These are phyloP conservation scores for Drosophila mercatorum DNA, from an alignment of 2,888 invertebrate species.

Conservation along the genomic window DNA sequence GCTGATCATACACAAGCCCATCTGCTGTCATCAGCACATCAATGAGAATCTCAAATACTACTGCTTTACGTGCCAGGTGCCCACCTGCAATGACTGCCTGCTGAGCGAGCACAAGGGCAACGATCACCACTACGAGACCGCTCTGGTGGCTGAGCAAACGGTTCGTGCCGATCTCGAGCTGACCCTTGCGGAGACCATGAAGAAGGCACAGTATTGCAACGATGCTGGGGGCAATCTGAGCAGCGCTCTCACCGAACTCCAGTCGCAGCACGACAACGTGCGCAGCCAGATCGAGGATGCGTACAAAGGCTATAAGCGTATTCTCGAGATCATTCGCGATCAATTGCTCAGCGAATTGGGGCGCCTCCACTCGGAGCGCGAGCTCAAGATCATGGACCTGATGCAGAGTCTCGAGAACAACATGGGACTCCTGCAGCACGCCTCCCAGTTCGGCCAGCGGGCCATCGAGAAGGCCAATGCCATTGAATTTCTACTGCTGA, in stretches of 20 bases:
- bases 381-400: slow-evolving; percentile 95
- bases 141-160: slow-evolving; percentile 91
- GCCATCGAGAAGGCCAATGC: slow-evolving; percentile 93
- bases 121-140: slow-evolving; percentile 92
- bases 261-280: slow-evolving; percentile 94
- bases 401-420: slow-evolving; percentile 93
- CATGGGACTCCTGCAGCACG: slow-evolving; percentile 93
- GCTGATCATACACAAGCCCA: slow-evolving; percentile 94
- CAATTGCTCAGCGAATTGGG: slow-evolving; percentile 90
- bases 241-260: slow-evolving; percentile 92
- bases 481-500: slow-evolving; percentile 92
- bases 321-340: slow-evolving; percentile 92
- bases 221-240: slow-evolving; percentile 91
- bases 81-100: slow-evolving; percentile 95
- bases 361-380: slow-evolving; percentile 92
- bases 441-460: slow-evolving; percentile 92
- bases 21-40: slow-evolving; percentile 92
- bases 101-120: slow-evolving; percentile 93
- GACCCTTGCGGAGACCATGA: slow-evolving; percentile 90
- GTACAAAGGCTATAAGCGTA: slow-evolving; percentile 91
- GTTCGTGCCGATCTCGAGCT: slow-evolving; percentile 91
- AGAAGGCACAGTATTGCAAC: slow-evolving; percentile 89
- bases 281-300: slow-evolving; percentile 93
- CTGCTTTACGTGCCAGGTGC: slow-evolving; percentile 93
- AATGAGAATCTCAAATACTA: slow-evolving; percentile 94